Evolutionary conservation across 2,797 vertebrate genomes (phyloP).

Genomic region (Trachurus trachurus): DNA sequence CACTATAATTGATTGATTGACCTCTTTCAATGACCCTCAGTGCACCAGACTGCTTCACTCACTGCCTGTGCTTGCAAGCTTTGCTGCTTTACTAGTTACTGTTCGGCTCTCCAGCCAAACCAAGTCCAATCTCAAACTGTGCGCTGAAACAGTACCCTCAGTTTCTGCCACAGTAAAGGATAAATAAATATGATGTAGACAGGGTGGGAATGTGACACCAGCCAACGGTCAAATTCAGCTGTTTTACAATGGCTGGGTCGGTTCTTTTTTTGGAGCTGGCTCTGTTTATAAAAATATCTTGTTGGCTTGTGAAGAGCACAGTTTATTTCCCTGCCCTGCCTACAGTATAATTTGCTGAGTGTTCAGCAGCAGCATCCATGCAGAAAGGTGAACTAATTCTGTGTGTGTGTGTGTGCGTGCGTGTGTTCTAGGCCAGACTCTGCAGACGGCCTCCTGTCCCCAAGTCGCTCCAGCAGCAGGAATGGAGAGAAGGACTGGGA

Average conservation of each 20-base stretch:
- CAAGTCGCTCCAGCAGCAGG: slow-evolving; percentile 92
- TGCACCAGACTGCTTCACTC: slow-evolving; percentile 38
- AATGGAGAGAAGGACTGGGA: slow-evolving; percentile 99
- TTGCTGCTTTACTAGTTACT: slow-evolving; percentile 43
- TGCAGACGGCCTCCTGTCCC: slow-evolving; percentile 94
- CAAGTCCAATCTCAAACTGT: slow-evolving; percentile 12
- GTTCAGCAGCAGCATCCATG: slow-evolving; percentile 13
- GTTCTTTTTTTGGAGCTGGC: background rate
- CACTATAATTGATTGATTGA: slow-evolving; percentile 24
- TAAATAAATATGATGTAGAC: slow-evolving; percentile 10
- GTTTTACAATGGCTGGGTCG: background rate
- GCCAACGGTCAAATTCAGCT: background rate
- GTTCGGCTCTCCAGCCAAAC: slow-evolving; percentile 10
- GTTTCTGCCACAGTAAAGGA: background rate
- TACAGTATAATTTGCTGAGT: slow-evolving; percentile 28
- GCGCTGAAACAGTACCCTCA: background rate
- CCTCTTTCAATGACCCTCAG: slow-evolving; percentile 37
- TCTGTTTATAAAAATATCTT: background rate
- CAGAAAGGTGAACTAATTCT: slow-evolving; percentile 50
- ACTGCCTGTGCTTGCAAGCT: slow-evolving; percentile 66
- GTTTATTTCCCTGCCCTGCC: slow-evolving; percentile 27
- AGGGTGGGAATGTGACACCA: slow-evolving; percentile 17
- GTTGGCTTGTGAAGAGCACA: background rate
- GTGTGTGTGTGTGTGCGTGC: background rate
- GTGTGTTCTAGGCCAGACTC: slow-evolving; percentile 91